A percentile compares a stretch with the other conserved stretches of the same genome.
These are phyloP conservation scores for Heterodera carotae DNA, from an alignment of 1,140 invertebrate genomes.

Conservation along the genomic window DNA sequence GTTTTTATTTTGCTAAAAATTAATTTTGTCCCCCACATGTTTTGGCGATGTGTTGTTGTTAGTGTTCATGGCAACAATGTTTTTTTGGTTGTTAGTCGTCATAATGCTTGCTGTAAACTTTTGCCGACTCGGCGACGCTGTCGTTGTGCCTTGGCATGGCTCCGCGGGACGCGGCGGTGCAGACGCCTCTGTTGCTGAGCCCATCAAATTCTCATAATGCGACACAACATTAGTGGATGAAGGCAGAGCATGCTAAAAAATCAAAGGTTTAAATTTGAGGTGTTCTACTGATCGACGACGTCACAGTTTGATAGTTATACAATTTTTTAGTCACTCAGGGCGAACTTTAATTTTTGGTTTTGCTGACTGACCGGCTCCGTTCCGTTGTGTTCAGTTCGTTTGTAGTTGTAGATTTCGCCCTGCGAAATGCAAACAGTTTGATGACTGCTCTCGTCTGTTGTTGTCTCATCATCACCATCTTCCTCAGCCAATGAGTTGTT, in stretches of 20 bases:
- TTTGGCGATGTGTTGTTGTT: neutral
- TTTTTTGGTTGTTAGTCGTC: neutral
- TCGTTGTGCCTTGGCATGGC: neutral
- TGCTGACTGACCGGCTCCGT: no score
- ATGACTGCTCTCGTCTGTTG: no score
- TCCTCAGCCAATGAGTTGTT: constrained; percentile 7
- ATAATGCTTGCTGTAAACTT: neutral
- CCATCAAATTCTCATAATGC: neutral
- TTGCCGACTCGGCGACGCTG: neutral
- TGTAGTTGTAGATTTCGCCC: no score
- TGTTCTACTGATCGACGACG: no score
- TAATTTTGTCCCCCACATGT: neutral
- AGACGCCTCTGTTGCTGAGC: neutral
- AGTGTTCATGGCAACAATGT: no score
- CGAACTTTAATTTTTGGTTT: no score
- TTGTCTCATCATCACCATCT: neutral
- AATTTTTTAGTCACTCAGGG: no score
- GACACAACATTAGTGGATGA: neutral
- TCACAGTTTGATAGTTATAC: no score
- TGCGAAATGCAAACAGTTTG: no score
- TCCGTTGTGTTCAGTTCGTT: no score
- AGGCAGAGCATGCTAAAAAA: neutral
- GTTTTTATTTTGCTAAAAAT: neutral
- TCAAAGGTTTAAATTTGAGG: no score
- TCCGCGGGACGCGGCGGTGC: neutral